A percentile compares a stretch with the other conserved stretches of the same genome.
Conservation (phyloP, 2,888 invertebrate genomes). For the Hymenopus coronatus region DNA sequence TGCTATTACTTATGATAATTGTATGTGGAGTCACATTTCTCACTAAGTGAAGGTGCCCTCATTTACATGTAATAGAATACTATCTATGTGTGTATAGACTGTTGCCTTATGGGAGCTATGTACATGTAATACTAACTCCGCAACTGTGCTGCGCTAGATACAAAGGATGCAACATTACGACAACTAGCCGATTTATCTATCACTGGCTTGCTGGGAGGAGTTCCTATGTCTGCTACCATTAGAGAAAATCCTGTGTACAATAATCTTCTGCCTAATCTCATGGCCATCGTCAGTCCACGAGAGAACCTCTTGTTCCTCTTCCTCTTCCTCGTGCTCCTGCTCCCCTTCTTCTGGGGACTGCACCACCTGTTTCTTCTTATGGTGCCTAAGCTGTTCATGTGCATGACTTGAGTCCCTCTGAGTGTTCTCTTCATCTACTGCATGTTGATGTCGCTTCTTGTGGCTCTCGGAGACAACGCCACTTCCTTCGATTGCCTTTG, state of each 20-base stretch:
- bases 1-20: no score
- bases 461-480: neutral
- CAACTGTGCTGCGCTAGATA: no score
- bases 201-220: neutral
- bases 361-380: neutral
- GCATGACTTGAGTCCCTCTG: neutral
- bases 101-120: no score
- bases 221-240: neutral
- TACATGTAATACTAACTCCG: no score
- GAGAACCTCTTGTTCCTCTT: neutral
- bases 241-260: neutral
- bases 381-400: neutral
- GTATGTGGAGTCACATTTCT: no score
- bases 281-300: neutral
- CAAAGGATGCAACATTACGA: no score
- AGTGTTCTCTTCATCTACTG: neutral
- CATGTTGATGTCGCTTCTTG: neutral
- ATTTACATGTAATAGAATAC: no score
- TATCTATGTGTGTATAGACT: no score
- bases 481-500: neutral
- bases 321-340: neutral
- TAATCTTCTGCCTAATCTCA: neutral
- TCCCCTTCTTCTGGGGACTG: neutral
- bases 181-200: neutral
- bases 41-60: no score